Percentiles rank a stretch among this genome's conserved stretches.
Conservation (phyloP, 1,140 invertebrate genomes). For the Drosophila persimilis region DNA sequence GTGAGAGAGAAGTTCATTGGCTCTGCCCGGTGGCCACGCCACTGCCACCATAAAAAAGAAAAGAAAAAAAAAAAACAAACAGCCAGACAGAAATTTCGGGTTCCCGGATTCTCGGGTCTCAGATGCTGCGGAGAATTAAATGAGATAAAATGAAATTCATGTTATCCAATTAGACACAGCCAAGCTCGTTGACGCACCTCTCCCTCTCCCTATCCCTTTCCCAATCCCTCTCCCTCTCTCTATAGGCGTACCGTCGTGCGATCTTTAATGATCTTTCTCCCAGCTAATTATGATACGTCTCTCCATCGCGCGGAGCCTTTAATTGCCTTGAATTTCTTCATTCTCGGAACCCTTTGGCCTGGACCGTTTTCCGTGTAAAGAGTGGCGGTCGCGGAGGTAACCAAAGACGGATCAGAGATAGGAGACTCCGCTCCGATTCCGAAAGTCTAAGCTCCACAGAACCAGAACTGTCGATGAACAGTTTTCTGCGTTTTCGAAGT, state of each 20-base stretch:
- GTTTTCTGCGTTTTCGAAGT: constrained; percentile 6
- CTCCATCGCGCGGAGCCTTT: constrained; percentile 52
- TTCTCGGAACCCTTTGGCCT: constrained; percentile 68
- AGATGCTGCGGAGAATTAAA: constrained; percentile 74
- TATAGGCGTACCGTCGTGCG: constrained; percentile 2
- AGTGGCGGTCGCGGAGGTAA: neutral
- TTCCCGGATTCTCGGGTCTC: constrained; percentile 28
- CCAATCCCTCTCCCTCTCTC: too few species aligned
- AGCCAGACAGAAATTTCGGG: constrained; percentile 27
- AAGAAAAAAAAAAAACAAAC: neutral
- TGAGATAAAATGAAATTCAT: constrained; percentile 77
- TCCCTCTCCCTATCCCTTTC: neutral
- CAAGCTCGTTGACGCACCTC: constrained; percentile 39
- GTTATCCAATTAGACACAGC: constrained; percentile 79
- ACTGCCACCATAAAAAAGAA: constrained; percentile 50
- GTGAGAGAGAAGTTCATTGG: constrained; percentile 72
- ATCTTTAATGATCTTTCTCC: constrained; percentile 73
- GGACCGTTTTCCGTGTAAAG: constrained; percentile 59
- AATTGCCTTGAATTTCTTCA: constrained; percentile 75
- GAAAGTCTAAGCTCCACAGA: constrained; percentile 29
- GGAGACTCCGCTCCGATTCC: constrained; percentile 37
- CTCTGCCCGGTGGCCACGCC: constrained; percentile 32
- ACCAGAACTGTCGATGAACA: neutral
- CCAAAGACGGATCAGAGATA: constrained; percentile 46
- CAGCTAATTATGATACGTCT: constrained; percentile 71